phyloP scores from a whole-genome alignment of 1,140 invertebrate genomes.

The Trinorchestia longiramus region DNA sequence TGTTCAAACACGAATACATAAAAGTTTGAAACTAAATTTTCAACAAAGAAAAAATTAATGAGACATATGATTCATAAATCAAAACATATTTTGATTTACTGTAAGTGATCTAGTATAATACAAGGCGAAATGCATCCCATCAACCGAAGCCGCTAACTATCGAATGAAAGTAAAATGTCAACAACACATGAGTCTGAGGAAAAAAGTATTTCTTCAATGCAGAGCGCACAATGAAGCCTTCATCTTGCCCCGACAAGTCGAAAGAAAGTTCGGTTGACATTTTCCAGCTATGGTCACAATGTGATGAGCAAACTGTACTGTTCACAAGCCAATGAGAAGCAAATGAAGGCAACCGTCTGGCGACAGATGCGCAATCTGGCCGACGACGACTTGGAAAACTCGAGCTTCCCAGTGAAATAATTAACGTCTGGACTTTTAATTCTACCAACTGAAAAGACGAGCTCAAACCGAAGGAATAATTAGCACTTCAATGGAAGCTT shows the following conservation, averaged over 20 bases:
- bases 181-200: neutral
- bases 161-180: neutral
- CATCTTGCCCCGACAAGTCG: neutral
- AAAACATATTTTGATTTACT: no score
- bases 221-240: neutral
- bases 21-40: no score
- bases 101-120: no score
- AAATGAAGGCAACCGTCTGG: slow-evolving; percentile 2
- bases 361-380: neutral
- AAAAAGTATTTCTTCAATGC: neutral
- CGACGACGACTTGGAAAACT: slow-evolving; percentile 9
- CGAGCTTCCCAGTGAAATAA: slow-evolving; percentile 25
- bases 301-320: neutral
- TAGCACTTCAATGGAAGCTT: slow-evolving; percentile 35
- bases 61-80: no score
- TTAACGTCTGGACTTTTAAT: slow-evolving; percentile 30
- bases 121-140: neutral
- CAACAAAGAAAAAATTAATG: no score
- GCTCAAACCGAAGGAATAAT: slow-evolving; percentile 51
- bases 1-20: no score
- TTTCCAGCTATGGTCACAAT: neutral
- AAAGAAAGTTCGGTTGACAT: neutral
- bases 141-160: neutral
- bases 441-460: slow-evolving; percentile 23
- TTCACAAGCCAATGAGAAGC: neutral